Base-by-base conservation (phyloP, 2,113 vertebrate genomes). In the Ascaphus truei region DNA sequence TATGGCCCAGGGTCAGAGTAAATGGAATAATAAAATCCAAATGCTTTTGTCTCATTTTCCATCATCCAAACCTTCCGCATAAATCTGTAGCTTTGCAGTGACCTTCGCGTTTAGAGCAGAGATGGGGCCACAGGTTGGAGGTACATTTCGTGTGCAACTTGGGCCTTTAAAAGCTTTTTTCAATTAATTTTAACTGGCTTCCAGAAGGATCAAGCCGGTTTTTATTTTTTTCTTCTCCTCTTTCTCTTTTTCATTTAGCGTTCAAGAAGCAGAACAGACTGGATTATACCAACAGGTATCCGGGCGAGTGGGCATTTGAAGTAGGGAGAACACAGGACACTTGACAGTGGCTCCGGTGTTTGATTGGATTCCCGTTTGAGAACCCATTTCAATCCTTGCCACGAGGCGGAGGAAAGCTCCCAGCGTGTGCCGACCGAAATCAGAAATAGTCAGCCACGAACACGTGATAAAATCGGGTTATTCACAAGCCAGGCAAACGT, bases 21-120 rank as follows among this genome's bases (percentile, higher is more conserved):
- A 96, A 96, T 95, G 94, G 92, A 98, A 98, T 97, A 96, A 98
- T 98, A 96, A 98, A 98, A 98, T 94, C 92, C 94, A 98, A 98
- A 98, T 95, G 94, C 93, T 94, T 97, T 96, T 93, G 93, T 96
- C 93, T 93, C 91, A 92, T 94, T 93, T 95, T 95, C 93, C 88
- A 87, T 92, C 88, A 85, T 86, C 82, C 86, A 79, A 77, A 81
- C 88, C 85, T 86, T 86, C 85, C 80, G 92, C 90, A 91, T 96
- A 95, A 98, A 98, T 94, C 93, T 92, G 78, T 86, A 86, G 90
- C 93, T 93, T 92, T 86, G 73, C 84, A 73, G 84, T 92, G 94
- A 95, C 92, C 93, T 94, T 91, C 92, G 81, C 84, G 83, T 93
- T 87, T 81, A 73, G 83, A 66, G 72, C 78, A 81, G 86, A 84